These are phyloP conservation scores for Nesoenas mayeri DNA, from an alignment of 2,113 vertebrate species.

Conservation along the genomic window DNA sequence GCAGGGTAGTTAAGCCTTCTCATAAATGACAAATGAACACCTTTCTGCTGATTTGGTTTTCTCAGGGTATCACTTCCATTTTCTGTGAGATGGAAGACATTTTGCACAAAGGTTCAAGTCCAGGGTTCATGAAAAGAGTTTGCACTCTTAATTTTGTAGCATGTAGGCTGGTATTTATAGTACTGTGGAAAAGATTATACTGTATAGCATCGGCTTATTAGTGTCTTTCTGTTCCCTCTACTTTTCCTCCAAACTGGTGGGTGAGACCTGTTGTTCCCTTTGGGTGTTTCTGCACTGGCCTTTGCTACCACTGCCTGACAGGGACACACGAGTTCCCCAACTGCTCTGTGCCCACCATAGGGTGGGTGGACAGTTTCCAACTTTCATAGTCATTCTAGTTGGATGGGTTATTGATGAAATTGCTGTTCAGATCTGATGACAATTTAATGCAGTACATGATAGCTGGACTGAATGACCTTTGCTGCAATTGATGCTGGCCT, in stretches of 20 bases:
- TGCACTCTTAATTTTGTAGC: background rate
- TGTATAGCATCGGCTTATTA: background rate
- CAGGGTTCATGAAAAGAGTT: background rate
- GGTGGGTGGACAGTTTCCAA: background rate
- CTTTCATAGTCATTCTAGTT: conserved; percentile 52
- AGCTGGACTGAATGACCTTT: conserved; percentile 74
- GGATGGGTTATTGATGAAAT: conserved; percentile 74
- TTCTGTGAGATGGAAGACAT: background rate
- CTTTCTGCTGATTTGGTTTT: background rate
- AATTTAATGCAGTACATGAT: conserved; percentile 74
- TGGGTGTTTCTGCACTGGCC: background rate
- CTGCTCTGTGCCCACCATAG: background rate
- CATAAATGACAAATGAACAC: too few relatives aligned
- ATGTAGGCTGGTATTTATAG: accelerated
- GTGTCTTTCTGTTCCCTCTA: background rate
- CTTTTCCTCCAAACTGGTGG: background rate
- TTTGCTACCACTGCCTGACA: background rate
- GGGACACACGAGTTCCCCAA: background rate
- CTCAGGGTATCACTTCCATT: background rate
- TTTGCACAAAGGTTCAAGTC: background rate
- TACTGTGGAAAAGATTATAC: accelerated
- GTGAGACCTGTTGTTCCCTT: background rate
- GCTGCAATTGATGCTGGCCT: conserved; percentile 70
- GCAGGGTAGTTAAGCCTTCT: background rate
- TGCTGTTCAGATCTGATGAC: conserved; percentile 66